phyloP scores from a whole-genome alignment of 2,113 vertebrate genomes.

The Mesoclemmys tuberculata region DNA sequence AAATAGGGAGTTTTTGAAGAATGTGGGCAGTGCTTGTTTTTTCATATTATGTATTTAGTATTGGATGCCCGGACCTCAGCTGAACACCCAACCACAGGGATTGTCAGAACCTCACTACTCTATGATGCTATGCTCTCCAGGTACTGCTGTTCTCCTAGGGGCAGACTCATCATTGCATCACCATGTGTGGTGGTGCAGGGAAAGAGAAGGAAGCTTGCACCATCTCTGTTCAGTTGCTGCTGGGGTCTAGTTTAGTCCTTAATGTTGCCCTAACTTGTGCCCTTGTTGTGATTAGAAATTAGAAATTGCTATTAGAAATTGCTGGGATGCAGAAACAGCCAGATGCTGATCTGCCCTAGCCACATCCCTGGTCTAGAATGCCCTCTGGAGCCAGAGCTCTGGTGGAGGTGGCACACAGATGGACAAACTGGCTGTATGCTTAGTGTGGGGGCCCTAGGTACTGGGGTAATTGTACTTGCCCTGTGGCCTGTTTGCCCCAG shows the following conservation, averaged over 20 bases:
- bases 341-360: not conserved
- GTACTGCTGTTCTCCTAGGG: not conserved
- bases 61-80: not conserved
- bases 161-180: accelerated
- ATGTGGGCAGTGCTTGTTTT: accelerated
- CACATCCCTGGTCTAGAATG: accelerated
- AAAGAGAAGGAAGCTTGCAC: not conserved
- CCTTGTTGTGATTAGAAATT: not conserved
- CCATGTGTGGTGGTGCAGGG: not conserved
- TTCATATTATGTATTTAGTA: not conserved
- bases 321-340: not conserved
- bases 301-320: not conserved
- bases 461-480: not conserved
- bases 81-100: too few relatives aligned
- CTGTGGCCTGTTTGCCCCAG: not conserved
- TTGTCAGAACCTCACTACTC: not conserved
- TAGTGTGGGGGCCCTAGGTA: not conserved
- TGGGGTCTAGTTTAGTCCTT: not conserved
- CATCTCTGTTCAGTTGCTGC: not conserved
- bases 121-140: not conserved
- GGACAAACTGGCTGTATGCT: not conserved
- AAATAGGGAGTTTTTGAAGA: accelerated
- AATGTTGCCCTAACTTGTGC: not conserved
- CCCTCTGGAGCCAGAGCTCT: not conserved
- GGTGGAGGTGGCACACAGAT: not conserved